Evolutionary conservation across 2,113 vertebrate genomes (phyloP).

Genomic region (Cyphomyrus discorhynchus): DNA sequence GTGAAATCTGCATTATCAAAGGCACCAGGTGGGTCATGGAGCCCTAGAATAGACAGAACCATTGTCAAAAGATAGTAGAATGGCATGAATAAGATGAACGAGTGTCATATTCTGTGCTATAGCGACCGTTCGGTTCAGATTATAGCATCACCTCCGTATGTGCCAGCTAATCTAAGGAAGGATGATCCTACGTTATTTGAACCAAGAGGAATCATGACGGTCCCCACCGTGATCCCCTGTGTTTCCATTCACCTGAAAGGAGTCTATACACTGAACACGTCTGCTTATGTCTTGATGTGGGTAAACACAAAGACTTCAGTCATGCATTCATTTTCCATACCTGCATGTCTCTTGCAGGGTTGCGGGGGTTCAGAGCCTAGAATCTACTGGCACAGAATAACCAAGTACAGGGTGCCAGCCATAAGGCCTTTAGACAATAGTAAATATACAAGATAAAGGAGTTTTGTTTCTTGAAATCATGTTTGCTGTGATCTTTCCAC

Average conservation of each 20-base stretch:
- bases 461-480: background rate
- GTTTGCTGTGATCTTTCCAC: background rate
- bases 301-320: background rate
- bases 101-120: background rate
- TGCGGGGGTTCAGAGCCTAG: too few species aligned
- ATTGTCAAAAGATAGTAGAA: background rate
- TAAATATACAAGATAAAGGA: background rate
- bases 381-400: too few species aligned
- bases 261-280: background rate
- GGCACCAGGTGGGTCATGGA: background rate
- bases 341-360: background rate
- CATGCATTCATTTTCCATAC: background rate
- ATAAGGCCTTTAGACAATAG: background rate
- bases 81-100: background rate
- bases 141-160: background rate
- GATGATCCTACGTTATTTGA: background rate
- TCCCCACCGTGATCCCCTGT: background rate
- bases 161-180: background rate
- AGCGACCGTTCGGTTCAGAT: background rate
- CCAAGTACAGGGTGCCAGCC: too few species aligned
- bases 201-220: background rate
- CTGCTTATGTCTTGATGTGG: background rate
- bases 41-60: background rate
- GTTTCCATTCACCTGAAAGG: background rate
- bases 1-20: background rate